Base-by-base conservation (phyloP, 2,113 vertebrate genomes). In the Vidua chalybeata region DNA sequence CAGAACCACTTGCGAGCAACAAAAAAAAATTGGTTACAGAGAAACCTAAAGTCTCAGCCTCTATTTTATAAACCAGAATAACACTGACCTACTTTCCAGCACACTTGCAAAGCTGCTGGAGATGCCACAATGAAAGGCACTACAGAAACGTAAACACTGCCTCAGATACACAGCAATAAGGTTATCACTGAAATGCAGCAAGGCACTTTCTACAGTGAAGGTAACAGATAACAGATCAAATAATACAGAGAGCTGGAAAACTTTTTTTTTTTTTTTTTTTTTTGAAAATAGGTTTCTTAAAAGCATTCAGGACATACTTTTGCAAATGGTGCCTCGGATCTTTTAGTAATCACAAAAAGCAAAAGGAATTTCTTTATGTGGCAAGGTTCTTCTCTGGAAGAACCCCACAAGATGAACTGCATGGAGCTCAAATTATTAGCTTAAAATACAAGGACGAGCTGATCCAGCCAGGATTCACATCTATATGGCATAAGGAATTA, bases 1-100 rank as follows among this genome's bases (percentile, higher is more conserved):
- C 74, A 84, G 69, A 93, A 66, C 49, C 49, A 73, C 78, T 95
- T 35, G 27, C 3, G 17, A 91, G 48, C 66, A 68, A 87, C 43
- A 61, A 69, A 71, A 69, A 71, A 80, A 82, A 76, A 82, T 2
- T 51, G 43, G 68, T 58, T 84, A 20, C 13, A 59, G 83, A 86
- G 83, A 95, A 96, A 86, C 72, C 51, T 74, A 45, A 89, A 89
- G 83, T 28, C 90, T 90, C 90, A 94, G 59, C 67, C 35, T 83
- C 35, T 85, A 15, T n/a, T 63, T 85, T 63, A 66, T 26, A 91
- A 79, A 85, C 0, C 2, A 87, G 91, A 87, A 91, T 92, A 94
- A 93, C 84, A 93, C 90, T 86, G 94, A 92, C 93, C 93, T 94
- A 94, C 64, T 95, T 97, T 88, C 69, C 63, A 86, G 33, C 45